Percentiles rank a stretch among this genome's conserved stretches.
Evolutionary conservation across 2,113 vertebrate species (phyloP).

Genomic region (Ptilorrhoa leucosticta): DNA sequence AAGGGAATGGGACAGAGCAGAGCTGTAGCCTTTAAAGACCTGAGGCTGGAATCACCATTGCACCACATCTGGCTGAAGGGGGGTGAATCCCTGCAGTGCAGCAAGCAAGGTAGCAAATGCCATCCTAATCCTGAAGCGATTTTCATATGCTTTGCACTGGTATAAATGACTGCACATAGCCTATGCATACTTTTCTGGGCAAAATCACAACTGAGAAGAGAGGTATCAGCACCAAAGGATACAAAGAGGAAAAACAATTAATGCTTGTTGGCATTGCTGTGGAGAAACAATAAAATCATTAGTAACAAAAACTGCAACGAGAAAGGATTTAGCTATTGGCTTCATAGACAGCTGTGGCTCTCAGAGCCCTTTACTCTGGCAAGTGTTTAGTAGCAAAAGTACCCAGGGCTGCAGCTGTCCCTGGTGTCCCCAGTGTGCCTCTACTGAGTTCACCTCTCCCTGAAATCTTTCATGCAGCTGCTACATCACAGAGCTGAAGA

Average conservation of each 20-base stretch:
- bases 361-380: background rate
- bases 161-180: background rate
- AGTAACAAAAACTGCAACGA: background rate
- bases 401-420: background rate
- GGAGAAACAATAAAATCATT: background rate
- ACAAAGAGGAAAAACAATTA: background rate
- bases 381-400: background rate
- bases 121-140: background rate
- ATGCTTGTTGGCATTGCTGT: background rate
- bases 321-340: conserved; percentile 8
- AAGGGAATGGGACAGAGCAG: background rate
- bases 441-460: background rate
- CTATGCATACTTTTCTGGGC: background rate
- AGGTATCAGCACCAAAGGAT: background rate
- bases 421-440: fast-evolving
- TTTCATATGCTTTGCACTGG: background rate
- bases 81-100: background rate
- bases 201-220: background rate
- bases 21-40: background rate
- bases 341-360: background rate
- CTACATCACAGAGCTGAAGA: background rate
- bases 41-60: background rate
- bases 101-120: background rate
- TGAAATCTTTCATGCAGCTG: background rate
- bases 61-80: background rate